These are phyloP conservation scores for Prunella himalayana DNA, from an alignment of 2,113 vertebrate species.

Conservation along the genomic window DNA sequence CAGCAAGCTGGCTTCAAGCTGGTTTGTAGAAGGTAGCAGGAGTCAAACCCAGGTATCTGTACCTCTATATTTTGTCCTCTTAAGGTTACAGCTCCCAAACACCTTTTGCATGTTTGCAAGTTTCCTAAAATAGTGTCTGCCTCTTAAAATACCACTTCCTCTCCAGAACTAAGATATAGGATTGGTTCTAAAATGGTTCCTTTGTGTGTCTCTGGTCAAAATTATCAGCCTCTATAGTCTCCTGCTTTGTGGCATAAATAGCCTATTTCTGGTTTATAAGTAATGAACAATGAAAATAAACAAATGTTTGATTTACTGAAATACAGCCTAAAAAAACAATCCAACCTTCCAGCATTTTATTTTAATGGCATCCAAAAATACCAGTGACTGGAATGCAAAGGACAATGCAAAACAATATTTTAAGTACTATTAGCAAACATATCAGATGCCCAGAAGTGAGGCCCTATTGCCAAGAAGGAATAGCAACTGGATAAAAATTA, in stretches of 20 bases:
- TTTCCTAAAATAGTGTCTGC: neutral
- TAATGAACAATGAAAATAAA: neutral
- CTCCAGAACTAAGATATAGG: neutral
- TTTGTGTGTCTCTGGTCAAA: neutral
- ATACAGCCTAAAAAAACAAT: neutral
- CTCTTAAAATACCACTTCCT: neutral
- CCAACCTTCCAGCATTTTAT: neutral
- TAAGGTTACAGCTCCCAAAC: neutral
- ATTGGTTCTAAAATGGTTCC: neutral
- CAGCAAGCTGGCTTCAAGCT: neutral
- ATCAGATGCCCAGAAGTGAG: neutral
- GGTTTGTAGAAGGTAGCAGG: neutral
- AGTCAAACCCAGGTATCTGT: neutral
- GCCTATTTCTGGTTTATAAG: neutral
- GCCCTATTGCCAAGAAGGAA: neutral
- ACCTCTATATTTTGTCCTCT: neutral
- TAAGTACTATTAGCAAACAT: neutral
- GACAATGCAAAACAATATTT: neutral
- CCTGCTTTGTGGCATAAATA: neutral
- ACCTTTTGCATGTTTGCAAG: neutral
- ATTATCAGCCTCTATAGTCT: neutral
- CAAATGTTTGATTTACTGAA: neutral
- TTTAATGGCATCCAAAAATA: neutral
- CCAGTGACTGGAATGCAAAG: neutral
- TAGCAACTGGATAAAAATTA: neutral